Percentiles rank a stretch among this genome's conserved stretches.
phyloP scores from a whole-genome alignment of 2,113 vertebrate genomes.

The Dicerorhinus sumatrensis region DNA sequence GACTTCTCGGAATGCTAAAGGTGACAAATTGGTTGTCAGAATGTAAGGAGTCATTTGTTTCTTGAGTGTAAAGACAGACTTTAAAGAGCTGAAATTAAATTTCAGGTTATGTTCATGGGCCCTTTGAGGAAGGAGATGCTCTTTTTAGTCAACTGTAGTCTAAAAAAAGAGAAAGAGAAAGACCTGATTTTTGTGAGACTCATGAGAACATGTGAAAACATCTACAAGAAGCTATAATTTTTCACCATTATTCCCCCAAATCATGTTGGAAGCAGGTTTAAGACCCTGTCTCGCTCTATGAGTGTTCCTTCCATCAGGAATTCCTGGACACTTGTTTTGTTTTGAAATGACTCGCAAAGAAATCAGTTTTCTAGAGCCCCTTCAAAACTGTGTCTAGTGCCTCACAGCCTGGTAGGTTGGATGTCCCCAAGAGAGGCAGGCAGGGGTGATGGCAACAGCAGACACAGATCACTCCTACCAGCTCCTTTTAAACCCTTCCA shows the following conservation, averaged over 20 bases:
- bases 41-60: conserved; percentile 33
- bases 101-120: neutral
- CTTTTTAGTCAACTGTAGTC: neutral
- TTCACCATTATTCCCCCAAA: neutral
- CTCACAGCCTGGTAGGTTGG: neutral
- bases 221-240: neutral
- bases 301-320: neutral
- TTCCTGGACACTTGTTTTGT: neutral
- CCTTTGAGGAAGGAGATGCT: neutral
- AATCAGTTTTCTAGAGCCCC: neutral
- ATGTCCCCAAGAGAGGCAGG: neutral
- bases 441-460: neutral
- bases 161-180: neutral
- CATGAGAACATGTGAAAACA: neutral
- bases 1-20: conserved; percentile 50
- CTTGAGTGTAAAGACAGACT: neutral
- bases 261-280: neutral
- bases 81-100: conserved; percentile 37
- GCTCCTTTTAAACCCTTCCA: neutral
- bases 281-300: neutral
- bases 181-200: neutral
- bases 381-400: neutral
- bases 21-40: neutral
- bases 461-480: neutral
- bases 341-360: neutral